These are phyloP conservation scores for Zosterops pallidus DNA, from an alignment of 2,113 vertebrate genomes.

Conservation along the genomic window DNA sequence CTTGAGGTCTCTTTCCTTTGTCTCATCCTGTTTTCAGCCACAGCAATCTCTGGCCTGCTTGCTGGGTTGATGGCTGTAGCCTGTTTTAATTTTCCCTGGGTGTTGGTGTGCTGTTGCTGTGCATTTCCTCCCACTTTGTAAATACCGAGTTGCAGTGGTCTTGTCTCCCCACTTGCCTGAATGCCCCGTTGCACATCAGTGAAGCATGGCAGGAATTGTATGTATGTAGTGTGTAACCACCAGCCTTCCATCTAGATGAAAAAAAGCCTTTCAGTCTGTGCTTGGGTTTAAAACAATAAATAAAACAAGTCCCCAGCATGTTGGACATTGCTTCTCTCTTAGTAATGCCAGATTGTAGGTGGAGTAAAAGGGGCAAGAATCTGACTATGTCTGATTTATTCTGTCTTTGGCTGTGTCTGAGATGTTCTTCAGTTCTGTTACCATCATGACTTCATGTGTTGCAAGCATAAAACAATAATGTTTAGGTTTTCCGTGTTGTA, in stretches of 20 bases:
- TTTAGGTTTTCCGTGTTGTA: neutral
- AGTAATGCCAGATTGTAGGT: neutral
- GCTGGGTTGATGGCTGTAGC: neutral
- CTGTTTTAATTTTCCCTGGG: neutral
- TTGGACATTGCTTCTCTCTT: neutral
- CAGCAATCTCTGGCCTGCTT: neutral
- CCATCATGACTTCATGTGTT: neutral
- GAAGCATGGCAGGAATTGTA: neutral
- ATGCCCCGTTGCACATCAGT: rapidly evolving
- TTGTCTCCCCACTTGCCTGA: neutral
- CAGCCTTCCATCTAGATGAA: neutral
- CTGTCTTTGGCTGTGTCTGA: neutral
- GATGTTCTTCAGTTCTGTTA: neutral
- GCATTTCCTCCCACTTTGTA: neutral
- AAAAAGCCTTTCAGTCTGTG: neutral
- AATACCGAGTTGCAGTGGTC: neutral
- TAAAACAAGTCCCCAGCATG: neutral
- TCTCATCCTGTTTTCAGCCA: neutral
- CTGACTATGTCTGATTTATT: neutral
- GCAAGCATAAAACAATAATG: neutral
- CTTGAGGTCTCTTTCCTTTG: neutral
- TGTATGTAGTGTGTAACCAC: rapidly evolving
- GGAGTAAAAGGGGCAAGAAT: neutral
- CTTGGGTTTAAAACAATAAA: neutral
- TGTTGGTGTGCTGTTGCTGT: neutral